These are phyloP conservation scores for Colostygia pectinataria DNA, from an alignment of 2,888 invertebrate genomes.

Conservation along the genomic window DNA sequence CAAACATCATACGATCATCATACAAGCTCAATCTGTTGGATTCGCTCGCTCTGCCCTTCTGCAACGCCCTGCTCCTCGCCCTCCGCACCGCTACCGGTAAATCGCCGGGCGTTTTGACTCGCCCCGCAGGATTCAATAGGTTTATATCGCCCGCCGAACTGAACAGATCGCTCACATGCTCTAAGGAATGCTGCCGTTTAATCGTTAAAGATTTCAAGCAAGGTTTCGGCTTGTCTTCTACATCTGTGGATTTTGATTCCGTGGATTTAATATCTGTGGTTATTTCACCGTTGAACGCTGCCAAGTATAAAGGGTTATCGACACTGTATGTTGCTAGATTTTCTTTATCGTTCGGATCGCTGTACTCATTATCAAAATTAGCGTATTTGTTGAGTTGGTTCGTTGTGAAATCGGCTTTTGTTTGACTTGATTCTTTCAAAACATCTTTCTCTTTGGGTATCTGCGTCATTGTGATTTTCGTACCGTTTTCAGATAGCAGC, in stretches of 20 bases:
- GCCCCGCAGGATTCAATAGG: constrained; percentile 88
- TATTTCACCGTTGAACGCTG: constrained; percentile 70
- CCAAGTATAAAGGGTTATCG: constrained; percentile 73
- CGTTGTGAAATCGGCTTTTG: constrained; percentile 62
- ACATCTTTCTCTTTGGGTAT: constrained; percentile 69
- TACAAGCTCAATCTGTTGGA: constrained; percentile 92
- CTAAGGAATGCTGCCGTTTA: constrained; percentile 87
- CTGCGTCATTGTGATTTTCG: constrained; percentile 76
- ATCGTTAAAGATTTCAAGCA: constrained; percentile 59
- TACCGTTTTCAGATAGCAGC: constrained; percentile 73
- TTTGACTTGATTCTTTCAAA: constrained; percentile 66
- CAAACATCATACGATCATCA: constrained; percentile 94
- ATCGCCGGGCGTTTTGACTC: constrained; percentile 92
- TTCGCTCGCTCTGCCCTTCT: constrained; percentile 67
- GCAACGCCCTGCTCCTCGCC: constrained; percentile 85
- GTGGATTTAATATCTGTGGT: constrained; percentile 49
- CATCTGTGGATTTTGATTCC: neutral
- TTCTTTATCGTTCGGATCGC: constrained; percentile 75
- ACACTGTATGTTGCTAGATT: constrained; percentile 66
- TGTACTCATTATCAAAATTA: constrained; percentile 75
- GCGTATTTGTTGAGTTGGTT: constrained; percentile 74
- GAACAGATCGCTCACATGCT: constrained; percentile 90
- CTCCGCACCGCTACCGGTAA: constrained; percentile 90
- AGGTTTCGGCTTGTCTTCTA: constrained; percentile 55
- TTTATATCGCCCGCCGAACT: constrained; percentile 86